Evolutionary conservation across 2,888 invertebrate species (phyloP), one percentile per base, ranked within the genome.

Genomic region (Chloroclysta siterata): DNA sequence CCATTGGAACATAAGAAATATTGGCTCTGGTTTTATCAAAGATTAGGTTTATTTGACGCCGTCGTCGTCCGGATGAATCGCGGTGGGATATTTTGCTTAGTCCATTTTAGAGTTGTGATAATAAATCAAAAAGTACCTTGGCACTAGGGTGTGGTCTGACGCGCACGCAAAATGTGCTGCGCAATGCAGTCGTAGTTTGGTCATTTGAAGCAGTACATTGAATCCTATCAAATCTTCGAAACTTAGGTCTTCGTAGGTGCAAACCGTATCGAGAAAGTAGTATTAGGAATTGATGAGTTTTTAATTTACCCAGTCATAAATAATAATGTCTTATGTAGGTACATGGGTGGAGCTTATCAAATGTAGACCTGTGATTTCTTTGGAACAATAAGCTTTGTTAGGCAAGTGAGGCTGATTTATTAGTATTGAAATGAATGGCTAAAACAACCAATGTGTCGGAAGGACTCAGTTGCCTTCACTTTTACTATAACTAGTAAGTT

Each of bases 101-200:
- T 8, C 10, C 50, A 15, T 13, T 52, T 3, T 22, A 22, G 22
- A 22, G 2, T 22, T 22, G 22, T 22, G 22, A 1, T 22, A 22
- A 22, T 22, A 22, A 22, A 22, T 22, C 22, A 22, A 3, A 22
- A 22, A 22, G 22, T 22, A 22, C 22, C 22, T 22, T n/a, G n/a
- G n/a, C 22, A 22, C 22, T 14, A n/a, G 58, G 52, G 51, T 17
- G 58, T 13, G 52, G 58, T 42, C 33, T 44, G 52, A 8, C 52
- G 62, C 62, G 58, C 65, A 64, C 28, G 41, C 39, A 6, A 15
- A 29, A 46, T 47, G 55, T 29, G 11, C 47, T 62, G 60, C 60
- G 60, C 55, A 61, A 39, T 55, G 62, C 62, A 63, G 22, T 28
- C 57, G 57, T 53, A 63, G 46, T 46, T 56, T 22, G 22, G 22